Percentiles rank a stretch among this genome's conserved stretches.
Conservation (phyloP, 1,140 invertebrate genomes). For the Pseudomyrmex dendroicus region DNA sequence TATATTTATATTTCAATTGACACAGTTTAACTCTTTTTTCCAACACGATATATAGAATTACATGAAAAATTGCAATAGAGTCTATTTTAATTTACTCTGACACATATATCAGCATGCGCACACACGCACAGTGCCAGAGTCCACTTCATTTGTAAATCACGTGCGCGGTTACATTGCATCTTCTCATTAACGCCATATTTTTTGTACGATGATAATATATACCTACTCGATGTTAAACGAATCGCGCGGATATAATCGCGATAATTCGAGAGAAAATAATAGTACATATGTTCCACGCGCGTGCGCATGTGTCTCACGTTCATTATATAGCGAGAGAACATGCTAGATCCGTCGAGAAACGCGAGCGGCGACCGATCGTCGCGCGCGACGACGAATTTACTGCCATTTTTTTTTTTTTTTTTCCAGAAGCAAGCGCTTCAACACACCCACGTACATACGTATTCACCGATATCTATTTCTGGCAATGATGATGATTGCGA, state of each 20-base stretch:
- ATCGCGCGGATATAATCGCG: not conserved
- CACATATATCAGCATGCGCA: not conserved
- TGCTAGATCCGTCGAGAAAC: not conserved
- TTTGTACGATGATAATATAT: not conserved
- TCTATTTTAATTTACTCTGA: not conserved
- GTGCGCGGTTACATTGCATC: not conserved
- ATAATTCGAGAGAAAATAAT: not conserved
- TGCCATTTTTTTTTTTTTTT: conserved; percentile 66
- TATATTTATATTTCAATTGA: no score
- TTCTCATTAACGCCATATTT: no score
- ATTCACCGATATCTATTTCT: conserved; percentile 73
- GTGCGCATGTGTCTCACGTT: not conserved
- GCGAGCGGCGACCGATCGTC: not conserved
- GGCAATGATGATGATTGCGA: conserved; percentile 75
- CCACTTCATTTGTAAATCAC: not conserved
- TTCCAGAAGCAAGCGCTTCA: conserved; percentile 42
- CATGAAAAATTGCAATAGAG: no score
- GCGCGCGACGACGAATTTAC: conserved; percentile 16
- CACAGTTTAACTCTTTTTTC: not conserved
- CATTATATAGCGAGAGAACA: not conserved
- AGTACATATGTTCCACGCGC: not conserved
- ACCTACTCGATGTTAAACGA: no score
- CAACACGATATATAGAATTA: no score
- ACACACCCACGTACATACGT: conserved; percentile 69
- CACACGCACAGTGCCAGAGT: no score